Evolutionary conservation across 2,888 invertebrate genomes (phyloP).

Genomic region (Tetranychus piercei): DNA sequence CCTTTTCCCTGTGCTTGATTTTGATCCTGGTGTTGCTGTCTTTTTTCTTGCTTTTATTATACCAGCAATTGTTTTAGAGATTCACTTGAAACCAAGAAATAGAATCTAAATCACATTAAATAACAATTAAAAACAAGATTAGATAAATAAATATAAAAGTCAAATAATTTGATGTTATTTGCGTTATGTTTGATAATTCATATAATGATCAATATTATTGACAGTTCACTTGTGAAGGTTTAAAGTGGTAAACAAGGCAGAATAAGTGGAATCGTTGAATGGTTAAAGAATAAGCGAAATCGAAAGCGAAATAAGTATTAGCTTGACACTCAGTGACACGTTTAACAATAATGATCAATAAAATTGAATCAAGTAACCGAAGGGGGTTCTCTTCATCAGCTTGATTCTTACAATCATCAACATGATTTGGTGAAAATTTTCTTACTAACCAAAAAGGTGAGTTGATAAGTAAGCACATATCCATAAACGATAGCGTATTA

Average conservation of each 20-base stretch:
- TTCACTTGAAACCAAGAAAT: too few relatives aligned
- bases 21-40: too few relatives aligned
- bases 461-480: background rate
- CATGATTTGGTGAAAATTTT: background rate
- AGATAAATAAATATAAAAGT: background rate
- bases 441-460: background rate
- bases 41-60: too few relatives aligned
- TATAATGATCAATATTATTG: background rate
- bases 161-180: background rate
- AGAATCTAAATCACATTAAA: too few relatives aligned
- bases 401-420: background rate
- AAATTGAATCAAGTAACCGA: background rate
- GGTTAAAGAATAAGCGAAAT: background rate
- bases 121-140: background rate
- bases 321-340: background rate
- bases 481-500: too few relatives aligned
- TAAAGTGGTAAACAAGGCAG: too few relatives aligned
- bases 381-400: background rate
- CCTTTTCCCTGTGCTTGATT: too few relatives aligned
- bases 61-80: too few relatives aligned
- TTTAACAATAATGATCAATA: background rate
- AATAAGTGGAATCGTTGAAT: background rate
- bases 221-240: background rate
- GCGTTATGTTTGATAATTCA: background rate
- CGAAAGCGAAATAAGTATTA: background rate